These are phyloP conservation scores for Lithobius niger DNA, from an alignment of 1,140 invertebrate species.

Conservation along the genomic window DNA sequence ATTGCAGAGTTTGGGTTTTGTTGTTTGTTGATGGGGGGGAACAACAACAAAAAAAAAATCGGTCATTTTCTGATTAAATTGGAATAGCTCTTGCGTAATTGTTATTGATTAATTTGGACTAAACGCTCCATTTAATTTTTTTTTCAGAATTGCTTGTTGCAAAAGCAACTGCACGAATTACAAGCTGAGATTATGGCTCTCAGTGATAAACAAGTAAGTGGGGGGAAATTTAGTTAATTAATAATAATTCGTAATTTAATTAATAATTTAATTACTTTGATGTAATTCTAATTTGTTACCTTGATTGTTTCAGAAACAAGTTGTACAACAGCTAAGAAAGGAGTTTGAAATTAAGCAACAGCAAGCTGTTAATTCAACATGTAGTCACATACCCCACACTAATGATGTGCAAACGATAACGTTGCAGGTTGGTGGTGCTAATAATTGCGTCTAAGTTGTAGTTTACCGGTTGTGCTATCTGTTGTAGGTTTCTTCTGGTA, in stretches of 20 bases:
- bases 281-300: slow-evolving; percentile 11
- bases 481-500: too few species aligned
- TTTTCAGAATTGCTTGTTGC: slow-evolving; percentile 23
- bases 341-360: slow-evolving; percentile 19
- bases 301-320: slow-evolving; percentile 17
- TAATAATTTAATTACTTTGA: not conserved
- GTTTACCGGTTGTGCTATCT: too few species aligned
- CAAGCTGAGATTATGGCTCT: slow-evolving; percentile 24
- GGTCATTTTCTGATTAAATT: too few species aligned
- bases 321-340: slow-evolving; percentile 21
- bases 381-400: not conserved
- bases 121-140: too few species aligned
- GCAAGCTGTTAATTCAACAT: not conserved
- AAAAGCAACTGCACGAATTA: slow-evolving; percentile 21
- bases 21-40: too few species aligned
- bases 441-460: too few species aligned
- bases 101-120: too few species aligned
- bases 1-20: too few species aligned
- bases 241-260: not conserved
- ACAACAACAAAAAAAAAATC: too few species aligned
- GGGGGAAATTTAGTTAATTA: not conserved
- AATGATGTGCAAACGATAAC: not conserved
- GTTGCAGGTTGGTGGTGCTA: too few species aligned
- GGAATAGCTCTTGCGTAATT: too few species aligned
- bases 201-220: slow-evolving; percentile 26